These are phyloP conservation scores for Caenorhabditis briggsae DNA, from an alignment of 1,140 invertebrate species.

Conservation along the genomic window DNA sequence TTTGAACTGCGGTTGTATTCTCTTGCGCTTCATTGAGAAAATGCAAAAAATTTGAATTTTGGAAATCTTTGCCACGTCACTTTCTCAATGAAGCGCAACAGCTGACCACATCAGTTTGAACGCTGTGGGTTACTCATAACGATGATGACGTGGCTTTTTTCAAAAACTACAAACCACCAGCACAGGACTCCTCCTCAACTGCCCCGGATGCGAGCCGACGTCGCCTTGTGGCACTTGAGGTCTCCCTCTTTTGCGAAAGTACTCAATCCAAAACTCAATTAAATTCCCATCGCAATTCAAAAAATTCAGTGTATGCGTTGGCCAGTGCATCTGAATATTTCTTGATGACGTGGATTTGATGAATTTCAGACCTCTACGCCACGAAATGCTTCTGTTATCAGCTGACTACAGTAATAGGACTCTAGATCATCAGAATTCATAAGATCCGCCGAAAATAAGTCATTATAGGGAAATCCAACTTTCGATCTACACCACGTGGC, in stretches of 20 bases:
- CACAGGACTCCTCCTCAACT: background rate
- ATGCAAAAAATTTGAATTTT: too few species aligned
- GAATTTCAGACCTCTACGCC: constrained; percentile 44
- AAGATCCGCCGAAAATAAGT: constrained; percentile 62
- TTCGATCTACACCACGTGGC: constrained; percentile 15
- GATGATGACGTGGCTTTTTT: too few species aligned
- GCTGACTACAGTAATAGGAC: constrained; percentile 66
- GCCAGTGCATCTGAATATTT: constrained; percentile 28
- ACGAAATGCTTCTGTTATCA: constrained; percentile 59
- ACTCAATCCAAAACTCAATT: constrained; percentile 14
- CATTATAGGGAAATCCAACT: constrained; percentile 63
- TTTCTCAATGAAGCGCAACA: too few species aligned
- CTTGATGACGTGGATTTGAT: background rate
- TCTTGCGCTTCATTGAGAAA: too few species aligned
- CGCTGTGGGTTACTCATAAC: too few species aligned
- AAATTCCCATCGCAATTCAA: background rate
- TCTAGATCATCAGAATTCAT: constrained; percentile 55
- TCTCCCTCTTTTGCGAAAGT: constrained; percentile 35
- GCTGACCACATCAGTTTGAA: too few species aligned
- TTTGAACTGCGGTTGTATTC: too few species aligned
- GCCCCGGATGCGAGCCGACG: constrained; percentile 58
- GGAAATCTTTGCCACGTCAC: too few species aligned
- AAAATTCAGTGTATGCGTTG: constrained; percentile 51
- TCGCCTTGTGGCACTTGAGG: constrained; percentile 58
- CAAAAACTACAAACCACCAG: background rate